These are phyloP conservation scores for Noctua pronuba DNA, from an alignment of 2,888 invertebrate species.

Conservation along the genomic window DNA sequence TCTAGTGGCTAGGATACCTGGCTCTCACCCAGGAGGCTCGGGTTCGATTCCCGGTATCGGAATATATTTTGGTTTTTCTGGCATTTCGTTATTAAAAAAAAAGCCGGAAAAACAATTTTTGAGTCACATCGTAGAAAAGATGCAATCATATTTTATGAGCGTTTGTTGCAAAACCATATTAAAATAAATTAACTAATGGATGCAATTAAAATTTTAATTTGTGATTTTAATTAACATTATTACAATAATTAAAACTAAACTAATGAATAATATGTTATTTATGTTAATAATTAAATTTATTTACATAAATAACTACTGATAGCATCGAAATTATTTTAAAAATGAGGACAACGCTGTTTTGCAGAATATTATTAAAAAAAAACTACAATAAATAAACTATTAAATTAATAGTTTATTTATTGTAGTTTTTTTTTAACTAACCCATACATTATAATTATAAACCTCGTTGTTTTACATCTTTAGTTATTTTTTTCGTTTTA, in stretches of 20 bases:
- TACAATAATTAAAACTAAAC: slow-evolving; percentile 4
- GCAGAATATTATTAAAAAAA: neutral
- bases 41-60: slow-evolving; percentile 90
- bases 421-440: neutral
- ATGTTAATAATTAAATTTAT: slow-evolving; percentile 29
- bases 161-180: slow-evolving; percentile 25
- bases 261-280: slow-evolving; percentile 29
- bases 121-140: neutral
- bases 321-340: slow-evolving; percentile 6
- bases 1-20: slow-evolving; percentile 94
- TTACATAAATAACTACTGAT: neutral
- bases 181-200: slow-evolving; percentile 16
- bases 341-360: slow-evolving; percentile 3
- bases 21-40: slow-evolving; percentile 93
- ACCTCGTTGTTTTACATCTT: neutral
- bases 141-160: slow-evolving; percentile 5
- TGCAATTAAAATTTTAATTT: slow-evolving; percentile 30
- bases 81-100: neutral
- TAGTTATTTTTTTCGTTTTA: neutral
- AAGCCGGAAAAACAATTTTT: slow-evolving; percentile 11
- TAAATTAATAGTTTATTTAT: neutral
- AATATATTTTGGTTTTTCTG: slow-evolving; percentile 56
- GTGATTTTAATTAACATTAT: slow-evolving; percentile 16
- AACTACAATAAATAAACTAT: no score
- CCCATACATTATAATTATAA: neutral